Conservation (phyloP, 2,797 vertebrate genomes). For the Pterois miles region DNA sequence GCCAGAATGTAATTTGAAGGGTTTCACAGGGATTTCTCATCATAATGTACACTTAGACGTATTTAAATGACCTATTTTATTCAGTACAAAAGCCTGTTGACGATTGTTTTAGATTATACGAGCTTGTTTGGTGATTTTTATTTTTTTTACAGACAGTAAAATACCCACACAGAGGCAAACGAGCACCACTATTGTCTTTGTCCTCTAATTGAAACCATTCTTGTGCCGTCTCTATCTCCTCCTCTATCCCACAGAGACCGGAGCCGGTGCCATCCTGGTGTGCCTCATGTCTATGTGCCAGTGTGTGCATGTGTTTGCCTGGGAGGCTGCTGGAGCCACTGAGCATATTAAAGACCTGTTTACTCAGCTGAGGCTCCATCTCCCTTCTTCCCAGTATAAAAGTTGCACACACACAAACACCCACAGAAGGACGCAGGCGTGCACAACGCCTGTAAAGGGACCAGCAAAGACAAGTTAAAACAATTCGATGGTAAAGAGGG, state of each 20-base stretch:
- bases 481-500: conserved; percentile 48
- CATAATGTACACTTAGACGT: not conserved
- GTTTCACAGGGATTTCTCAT: conserved; percentile 6
- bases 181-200: conserved; percentile 36
- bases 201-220: conserved; percentile 54
- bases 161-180: conserved; percentile 13
- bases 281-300: conserved; percentile 48
- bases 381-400: conserved; percentile 61
- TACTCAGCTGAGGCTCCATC: conserved; percentile 82
- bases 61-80: not conserved
- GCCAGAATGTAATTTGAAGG: conserved; percentile 19
- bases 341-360: conserved; percentile 86
- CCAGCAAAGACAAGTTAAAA: conserved; percentile 65
- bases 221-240: conserved; percentile 47
- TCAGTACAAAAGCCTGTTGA: not conserved
- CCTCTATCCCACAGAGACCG: conserved; percentile 44
- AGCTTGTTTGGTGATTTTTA: conserved; percentile 20
- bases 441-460: conserved; percentile 10
- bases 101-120: not conserved
- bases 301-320: conserved; percentile 64
- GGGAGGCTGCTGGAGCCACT: conserved; percentile 71
- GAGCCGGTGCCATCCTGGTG: conserved; percentile 58
- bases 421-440: conserved; percentile 37
- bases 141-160: conserved; percentile 19
- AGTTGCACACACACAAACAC: conserved; percentile 51